A percentile compares a stretch with the other conserved stretches of the same genome.
Conservation (phyloP, 2,113 vertebrate genomes). For the Riparia riparia region DNA sequence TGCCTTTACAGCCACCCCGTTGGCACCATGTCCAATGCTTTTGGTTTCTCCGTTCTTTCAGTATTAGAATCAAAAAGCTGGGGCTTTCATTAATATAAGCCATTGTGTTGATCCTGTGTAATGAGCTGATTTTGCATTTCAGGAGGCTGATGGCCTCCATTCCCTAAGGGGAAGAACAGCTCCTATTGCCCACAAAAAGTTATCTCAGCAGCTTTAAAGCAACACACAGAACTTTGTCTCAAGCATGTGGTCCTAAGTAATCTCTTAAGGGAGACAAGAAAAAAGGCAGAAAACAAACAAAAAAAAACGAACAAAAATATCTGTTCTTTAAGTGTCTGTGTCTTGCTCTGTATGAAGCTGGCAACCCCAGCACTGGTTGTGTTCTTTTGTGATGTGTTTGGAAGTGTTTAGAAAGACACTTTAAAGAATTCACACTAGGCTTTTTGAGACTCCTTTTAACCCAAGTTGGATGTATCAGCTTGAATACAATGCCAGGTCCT, state of each 20-base stretch:
- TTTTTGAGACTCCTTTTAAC: neutral
- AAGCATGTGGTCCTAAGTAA: neutral
- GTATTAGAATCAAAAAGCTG: neutral
- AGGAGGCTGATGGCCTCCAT: neutral
- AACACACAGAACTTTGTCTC: neutral
- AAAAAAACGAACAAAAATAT: neutral
- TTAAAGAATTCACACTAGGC: neutral
- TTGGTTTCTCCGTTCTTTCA: neutral
- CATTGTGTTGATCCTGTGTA: neutral
- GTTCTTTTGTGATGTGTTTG: neutral
- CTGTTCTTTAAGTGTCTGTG: neutral
- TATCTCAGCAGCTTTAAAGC: neutral
- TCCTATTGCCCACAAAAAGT: neutral
- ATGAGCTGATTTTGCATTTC: neutral
- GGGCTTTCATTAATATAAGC: neutral
- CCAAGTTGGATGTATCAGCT: neutral
- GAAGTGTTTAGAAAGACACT: neutral
- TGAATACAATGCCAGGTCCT: neutral
- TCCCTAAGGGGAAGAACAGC: neutral
- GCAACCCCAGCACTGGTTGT: neutral
- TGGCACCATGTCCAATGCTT: neutral
- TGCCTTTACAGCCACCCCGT: slow-evolving; percentile 19
- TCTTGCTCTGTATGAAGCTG: neutral
- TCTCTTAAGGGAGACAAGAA: neutral
- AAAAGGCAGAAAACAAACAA: neutral